Base-by-base conservation (phyloP, 2,113 vertebrate species). In the Murina feae region DNA sequence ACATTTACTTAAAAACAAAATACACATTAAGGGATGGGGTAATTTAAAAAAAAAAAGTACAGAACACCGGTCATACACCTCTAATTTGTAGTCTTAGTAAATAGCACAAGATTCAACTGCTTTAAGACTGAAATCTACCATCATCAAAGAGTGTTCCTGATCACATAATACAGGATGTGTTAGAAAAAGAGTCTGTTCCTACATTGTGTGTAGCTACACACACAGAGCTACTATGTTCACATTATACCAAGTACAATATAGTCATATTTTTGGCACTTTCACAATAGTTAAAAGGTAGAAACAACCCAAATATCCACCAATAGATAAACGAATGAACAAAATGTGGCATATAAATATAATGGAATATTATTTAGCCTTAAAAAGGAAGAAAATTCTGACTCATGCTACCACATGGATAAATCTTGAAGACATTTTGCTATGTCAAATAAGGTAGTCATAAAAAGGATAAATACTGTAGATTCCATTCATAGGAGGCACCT, bases 1-100 rank as follows among this genome's bases (percentile, higher is more conserved):
- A 93, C 44, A 94, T n/a, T 87, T 55, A 81, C 58, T 58, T 17
- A 90, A 82, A 80, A 95, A 37, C 13, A 87, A 95, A 74, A 89
- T 3, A 88, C 23, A 85, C 12, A 21, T 65, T 71, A 66, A 81
- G 6, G 47, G 5, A 74, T 58, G 1, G 18, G 13, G 47, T 47
- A 37, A 53, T 90, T 82, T 11, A 42, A 69, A 74, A 74, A 58
- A 49, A 75, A 55, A 53, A 89, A 55, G 71, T 28, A 84, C 9
- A 81, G 35, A 93, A 92, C 37, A 82, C 39, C 42, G 37, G 37
- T 47, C 78, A 63, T 10, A 76, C 13, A 90, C 42, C 60, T 84
- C 21, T 71, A 10, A 80, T 75, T 35, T 91, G 32, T 17, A 79
- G 39, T 89, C 66, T 76, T 30, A 69, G 37, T 39, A 71, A 94